Evolutionary conservation across 1,140 invertebrate species (phyloP).

Genomic region (Phymorhynchus buccinoides): DNA sequence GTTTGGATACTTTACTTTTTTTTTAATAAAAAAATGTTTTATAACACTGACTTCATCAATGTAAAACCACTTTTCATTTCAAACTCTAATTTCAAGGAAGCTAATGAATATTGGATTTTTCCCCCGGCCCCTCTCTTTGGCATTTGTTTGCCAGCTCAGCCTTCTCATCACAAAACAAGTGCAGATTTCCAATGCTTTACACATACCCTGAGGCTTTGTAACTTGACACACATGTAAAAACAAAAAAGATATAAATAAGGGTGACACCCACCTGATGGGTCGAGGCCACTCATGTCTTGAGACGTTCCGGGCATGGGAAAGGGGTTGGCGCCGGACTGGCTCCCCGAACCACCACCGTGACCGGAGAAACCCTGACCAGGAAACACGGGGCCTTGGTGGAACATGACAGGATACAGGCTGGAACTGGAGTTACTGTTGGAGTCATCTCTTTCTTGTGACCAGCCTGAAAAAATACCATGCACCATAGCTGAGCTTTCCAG

Average conservation of each 20-base stretch:
- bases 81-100: no score
- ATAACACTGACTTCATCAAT: no score
- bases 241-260: background rate
- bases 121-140: no score
- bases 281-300: slow-evolving; percentile 36
- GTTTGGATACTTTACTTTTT: no score
- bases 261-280: slow-evolving; percentile 43
- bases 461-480: slow-evolving; percentile 8
- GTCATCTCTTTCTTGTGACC: slow-evolving; percentile 19
- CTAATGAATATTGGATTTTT: no score
- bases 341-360: background rate
- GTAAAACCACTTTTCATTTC: no score
- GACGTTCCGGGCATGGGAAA: slow-evolving; percentile 33
- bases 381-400: slow-evolving; percentile 35
- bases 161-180: background rate
- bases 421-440: slow-evolving; percentile 1
- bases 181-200: background rate
- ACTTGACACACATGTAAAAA: slow-evolving; percentile 3
- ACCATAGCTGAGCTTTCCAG: background rate
- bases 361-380: slow-evolving; percentile 24
- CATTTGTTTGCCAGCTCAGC: no score
- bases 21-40: no score
- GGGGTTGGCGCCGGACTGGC: slow-evolving; percentile 9
- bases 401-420: slow-evolving; percentile 35
- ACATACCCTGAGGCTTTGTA: slow-evolving; percentile 10